Evolutionary conservation across 2,888 invertebrate species (phyloP).

Genomic region (Acronicta psi): DNA sequence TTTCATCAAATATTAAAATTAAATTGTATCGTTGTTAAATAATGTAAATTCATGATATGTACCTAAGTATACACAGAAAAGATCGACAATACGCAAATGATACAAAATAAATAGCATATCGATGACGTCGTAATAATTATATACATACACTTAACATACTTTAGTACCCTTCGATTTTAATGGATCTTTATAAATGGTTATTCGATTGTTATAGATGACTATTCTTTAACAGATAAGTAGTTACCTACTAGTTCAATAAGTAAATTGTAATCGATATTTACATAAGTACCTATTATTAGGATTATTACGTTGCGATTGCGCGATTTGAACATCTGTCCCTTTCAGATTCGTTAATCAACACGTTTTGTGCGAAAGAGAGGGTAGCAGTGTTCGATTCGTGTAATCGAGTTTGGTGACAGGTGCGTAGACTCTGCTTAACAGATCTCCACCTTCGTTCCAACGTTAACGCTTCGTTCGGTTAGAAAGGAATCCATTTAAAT

Average conservation of each 20-base stretch:
- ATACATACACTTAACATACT: constrained; percentile 84
- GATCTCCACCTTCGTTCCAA: constrained; percentile 73
- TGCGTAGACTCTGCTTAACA: constrained; percentile 67
- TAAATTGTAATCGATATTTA: constrained; percentile 83
- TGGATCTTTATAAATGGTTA: constrained; percentile 82
- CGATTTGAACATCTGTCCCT: constrained; percentile 49
- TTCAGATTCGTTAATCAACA: constrained; percentile 32
- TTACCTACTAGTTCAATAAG: constrained; percentile 68
- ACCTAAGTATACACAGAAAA: constrained; percentile 87
- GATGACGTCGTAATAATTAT: constrained; percentile 82
- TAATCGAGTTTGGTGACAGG: constrained; percentile 58
- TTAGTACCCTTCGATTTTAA: constrained; percentile 88
- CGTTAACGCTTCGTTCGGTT: constrained; percentile 82
- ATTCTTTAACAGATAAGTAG: constrained; percentile 75
- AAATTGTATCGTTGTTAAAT: constrained; percentile 72
- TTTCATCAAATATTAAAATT: constrained; percentile 58
- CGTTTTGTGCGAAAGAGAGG: constrained; percentile 47
- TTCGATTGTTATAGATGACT: constrained; percentile 83
- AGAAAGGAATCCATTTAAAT: constrained; percentile 87
- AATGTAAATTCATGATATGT: constrained; percentile 86
- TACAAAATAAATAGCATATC: constrained; percentile 85
- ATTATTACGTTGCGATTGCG: constrained; percentile 57
- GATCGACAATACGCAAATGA: constrained; percentile 83
- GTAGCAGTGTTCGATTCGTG: constrained; percentile 51
- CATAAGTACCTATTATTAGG: constrained; percentile 81